Conservation (phyloP, 2,113 vertebrate genomes). For the Pseudorhombus dupliciocellatus region DNA sequence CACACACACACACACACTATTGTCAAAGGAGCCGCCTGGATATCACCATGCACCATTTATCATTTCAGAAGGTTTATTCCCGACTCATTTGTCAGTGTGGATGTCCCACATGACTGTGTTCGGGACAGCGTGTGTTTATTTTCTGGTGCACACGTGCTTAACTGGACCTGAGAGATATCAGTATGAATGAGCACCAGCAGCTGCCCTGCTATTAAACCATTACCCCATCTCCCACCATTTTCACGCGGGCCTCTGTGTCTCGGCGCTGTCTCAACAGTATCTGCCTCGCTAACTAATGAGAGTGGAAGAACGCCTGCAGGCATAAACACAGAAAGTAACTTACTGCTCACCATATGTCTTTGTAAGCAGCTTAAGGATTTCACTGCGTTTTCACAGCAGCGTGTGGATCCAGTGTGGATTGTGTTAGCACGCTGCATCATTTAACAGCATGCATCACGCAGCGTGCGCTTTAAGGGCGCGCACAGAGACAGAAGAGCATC, state of each 20-base stretch:
- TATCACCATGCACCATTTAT: conserved; percentile 37
- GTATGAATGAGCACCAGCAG: conserved; percentile 6
- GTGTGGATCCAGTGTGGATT: conserved; percentile 21
- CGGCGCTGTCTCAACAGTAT: not conserved
- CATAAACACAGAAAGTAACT: conserved; percentile 23
- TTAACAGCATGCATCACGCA: not conserved
- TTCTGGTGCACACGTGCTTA: not conserved
- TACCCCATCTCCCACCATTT: conserved; percentile 25
- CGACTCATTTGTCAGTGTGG: conserved; percentile 20
- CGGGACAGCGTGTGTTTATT: conserved; percentile 4
- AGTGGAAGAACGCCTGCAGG: conserved; percentile 17
- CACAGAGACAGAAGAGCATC: not conserved
- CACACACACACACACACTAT: not conserved
- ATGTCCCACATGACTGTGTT: conserved; percentile 2
- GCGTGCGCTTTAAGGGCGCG: not conserved
- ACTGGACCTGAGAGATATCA: conserved; percentile 18
- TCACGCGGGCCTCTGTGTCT: conserved; percentile 8
- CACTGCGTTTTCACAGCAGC: conserved; percentile 16
- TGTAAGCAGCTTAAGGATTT: conserved; percentile 34
- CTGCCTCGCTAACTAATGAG: conserved; percentile 36
- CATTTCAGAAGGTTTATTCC: conserved; percentile 21
- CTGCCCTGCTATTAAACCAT: not conserved
- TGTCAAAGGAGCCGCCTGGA: not conserved
- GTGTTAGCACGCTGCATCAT: conserved; percentile 14
- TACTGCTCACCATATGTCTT: conserved; percentile 33